Evolutionary conservation across 2,797 vertebrate species (phyloP).

Genomic region (Neosilurus mollespiculum): DNA sequence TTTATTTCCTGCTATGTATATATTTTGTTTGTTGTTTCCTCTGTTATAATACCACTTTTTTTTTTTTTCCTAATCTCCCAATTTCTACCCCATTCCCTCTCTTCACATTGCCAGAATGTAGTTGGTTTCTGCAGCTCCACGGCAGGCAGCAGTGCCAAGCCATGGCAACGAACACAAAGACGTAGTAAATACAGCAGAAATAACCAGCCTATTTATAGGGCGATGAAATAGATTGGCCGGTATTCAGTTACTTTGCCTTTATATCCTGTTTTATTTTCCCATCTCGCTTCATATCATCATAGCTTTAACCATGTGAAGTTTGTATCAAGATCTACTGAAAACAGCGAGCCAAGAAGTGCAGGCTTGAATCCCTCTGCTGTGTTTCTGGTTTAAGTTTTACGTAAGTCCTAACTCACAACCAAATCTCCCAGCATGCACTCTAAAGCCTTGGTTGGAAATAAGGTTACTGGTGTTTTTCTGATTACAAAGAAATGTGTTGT

Average conservation of each 20-base stretch:
- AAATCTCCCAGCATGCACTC: too few species aligned
- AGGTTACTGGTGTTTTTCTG: background rate
- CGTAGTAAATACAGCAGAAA: slow-evolving; percentile 13
- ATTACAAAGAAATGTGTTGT: background rate
- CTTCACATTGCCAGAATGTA: background rate
- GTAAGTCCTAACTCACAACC: background rate
- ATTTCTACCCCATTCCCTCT: background rate
- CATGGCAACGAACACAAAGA: background rate
- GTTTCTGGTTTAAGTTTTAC: slow-evolving; percentile 4
- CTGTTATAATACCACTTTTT: background rate
- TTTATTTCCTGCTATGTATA: slow-evolving; percentile 27
- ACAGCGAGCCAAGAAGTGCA: background rate
- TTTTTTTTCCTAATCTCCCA: background rate
- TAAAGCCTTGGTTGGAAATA: background rate
- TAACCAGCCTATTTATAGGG: slow-evolving; percentile 21
- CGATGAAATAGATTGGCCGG: background rate
- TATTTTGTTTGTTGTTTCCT: slow-evolving; percentile 9
- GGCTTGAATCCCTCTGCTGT: background rate
- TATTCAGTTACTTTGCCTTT: slow-evolving; percentile 16
- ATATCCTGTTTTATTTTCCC: slow-evolving; percentile 16
- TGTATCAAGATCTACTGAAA: background rate
- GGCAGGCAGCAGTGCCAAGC: background rate
- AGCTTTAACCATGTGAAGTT: background rate
- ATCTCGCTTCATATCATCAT: background rate
- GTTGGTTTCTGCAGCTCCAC: slow-evolving; percentile 17